A percentile compares a stretch with the other conserved stretches of the same genome.
These are phyloP conservation scores for Priocnemis perturbator DNA, from an alignment of 2,888 invertebrate species.

Conservation along the genomic window DNA sequence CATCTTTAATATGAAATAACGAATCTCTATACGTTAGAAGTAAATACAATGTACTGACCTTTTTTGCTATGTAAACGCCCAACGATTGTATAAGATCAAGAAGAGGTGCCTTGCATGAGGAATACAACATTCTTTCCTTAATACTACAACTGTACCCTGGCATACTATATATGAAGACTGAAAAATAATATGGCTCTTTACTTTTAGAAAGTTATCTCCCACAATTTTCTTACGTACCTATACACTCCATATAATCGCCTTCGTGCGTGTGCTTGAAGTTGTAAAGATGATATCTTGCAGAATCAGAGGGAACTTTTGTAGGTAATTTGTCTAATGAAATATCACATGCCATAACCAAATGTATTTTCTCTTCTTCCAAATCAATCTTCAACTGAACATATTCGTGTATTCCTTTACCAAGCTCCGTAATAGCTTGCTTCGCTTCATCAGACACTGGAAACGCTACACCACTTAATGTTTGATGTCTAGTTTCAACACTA, in stretches of 20 bases:
- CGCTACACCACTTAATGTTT: constrained; percentile 92
- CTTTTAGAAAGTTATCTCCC: constrained; percentile 5
- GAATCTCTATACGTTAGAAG: neutral
- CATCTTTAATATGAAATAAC: neutral
- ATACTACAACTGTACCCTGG: constrained; percentile 97
- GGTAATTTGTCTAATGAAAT: constrained; percentile 83
- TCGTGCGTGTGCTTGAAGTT: constrained; percentile 95
- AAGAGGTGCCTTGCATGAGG: constrained; percentile 96
- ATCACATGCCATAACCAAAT: constrained; percentile 85
- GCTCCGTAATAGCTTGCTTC: constrained; percentile 83
- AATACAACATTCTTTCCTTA: constrained; percentile 98
- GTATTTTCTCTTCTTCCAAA: constrained; percentile 90
- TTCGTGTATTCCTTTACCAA: constrained; percentile 85
- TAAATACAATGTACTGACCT: constrained; percentile 80
- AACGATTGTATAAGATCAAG: constrained; percentile 87
- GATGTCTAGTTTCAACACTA: constrained; percentile 88
- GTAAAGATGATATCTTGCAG: constrained; percentile 94
- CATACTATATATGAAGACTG: constrained; percentile 99
- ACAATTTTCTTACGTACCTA: constrained; percentile 77
- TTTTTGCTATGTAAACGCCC: constrained; percentile 88
- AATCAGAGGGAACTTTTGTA: constrained; percentile 87
- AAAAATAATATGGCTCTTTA: constrained; percentile 60
- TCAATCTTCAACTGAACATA: constrained; percentile 95
- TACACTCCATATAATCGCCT: constrained; percentile 90
- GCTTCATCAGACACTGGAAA: constrained; percentile 92